Percentiles rank a stretch among this genome's conserved stretches.
Conservation (phyloP, 1,140 invertebrate species). For the Homalodisca vitripennis region DNA sequence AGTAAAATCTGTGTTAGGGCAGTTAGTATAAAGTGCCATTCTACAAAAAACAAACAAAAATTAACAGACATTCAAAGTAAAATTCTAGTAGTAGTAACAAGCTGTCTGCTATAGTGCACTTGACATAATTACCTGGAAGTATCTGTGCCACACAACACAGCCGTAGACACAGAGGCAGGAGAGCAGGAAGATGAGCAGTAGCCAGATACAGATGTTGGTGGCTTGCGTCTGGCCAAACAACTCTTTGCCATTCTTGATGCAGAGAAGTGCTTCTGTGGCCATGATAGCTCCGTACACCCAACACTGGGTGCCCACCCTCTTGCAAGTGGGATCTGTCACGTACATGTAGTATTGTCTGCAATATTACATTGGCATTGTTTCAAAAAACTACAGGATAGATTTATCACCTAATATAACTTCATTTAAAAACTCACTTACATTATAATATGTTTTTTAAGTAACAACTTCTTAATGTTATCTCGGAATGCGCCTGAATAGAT, state of each 20-base stretch:
- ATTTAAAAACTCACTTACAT: no score
- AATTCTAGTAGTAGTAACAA: neutral
- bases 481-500: no score
- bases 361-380: no score
- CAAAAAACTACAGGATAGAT: slow-evolving; percentile 9
- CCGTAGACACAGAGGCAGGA: slow-evolving; percentile 84
- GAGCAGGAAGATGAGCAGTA: slow-evolving; percentile 82
- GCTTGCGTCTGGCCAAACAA: slow-evolving; percentile 92
- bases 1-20: neutral
- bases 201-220: slow-evolving; percentile 89
- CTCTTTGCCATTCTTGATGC: slow-evolving; percentile 89
- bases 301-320: slow-evolving; percentile 96
- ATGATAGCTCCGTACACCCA: slow-evolving; percentile 98
- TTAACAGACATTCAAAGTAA: neutral
- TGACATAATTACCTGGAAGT: slow-evolving; percentile 64
- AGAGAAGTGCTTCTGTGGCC: slow-evolving; percentile 94
- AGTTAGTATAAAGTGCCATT: neutral
- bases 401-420: neutral
- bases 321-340: slow-evolving; percentile 93
- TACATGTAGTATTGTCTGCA: slow-evolving; percentile 96
- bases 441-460: no score
- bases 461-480: no score
- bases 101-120: no score
- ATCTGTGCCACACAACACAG: slow-evolving; percentile 75
- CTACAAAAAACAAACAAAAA: neutral